Evolutionary conservation across 2,888 invertebrate genomes (phyloP), one percentile per base, ranked within the genome.

Genomic region (Tillus elongatus): DNA sequence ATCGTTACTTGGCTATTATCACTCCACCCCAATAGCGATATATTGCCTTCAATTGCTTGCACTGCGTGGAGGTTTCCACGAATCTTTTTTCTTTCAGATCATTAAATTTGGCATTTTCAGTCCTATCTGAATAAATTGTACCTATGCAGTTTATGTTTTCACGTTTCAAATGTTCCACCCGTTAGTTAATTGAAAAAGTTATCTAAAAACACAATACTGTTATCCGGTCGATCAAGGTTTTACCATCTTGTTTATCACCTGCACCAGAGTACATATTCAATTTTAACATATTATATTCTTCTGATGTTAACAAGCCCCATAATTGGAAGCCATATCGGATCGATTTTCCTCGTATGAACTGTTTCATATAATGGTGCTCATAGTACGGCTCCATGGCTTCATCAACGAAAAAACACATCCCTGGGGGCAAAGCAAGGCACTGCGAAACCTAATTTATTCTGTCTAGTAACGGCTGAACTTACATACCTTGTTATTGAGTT

Each of bases 381-480:
- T 27, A 27, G 12, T 27, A 27, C 27, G 8, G 27, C 27, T 27
- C 27, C 27, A 27, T 27, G 27, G 19, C 14, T 12, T 14, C 9
- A 39, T 35, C 26, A 12, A 35, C n/a, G 13, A n/a, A 30, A 30
- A 6, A 30, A 13, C n/a, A n/a, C n/a, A n/a, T n/a, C n/a, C n/a
- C n/a, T n/a, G n/a, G n/a, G n/a, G n/a, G n/a, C n/a, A n/a, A n/a
- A n/a, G n/a, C n/a, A n/a, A n/a, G n/a, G n/a, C n/a, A n/a, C n/a
- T n/a, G n/a, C n/a, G n/a, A n/a, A n/a, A n/a, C n/a, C n/a, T n/a
- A n/a, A n/a, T n/a, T n/a, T n/a, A n/a, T n/a, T n/a, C n/a, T n/a
- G n/a, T n/a, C n/a, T n/a, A n/a, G n/a, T n/a, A n/a, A n/a, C n/a
- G n/a, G n/a, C n/a, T n/a, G n/a, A n/a, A n/a, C n/a, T n/a, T n/a